Conservation (phyloP, 2,888 invertebrate genomes). For the Eudasyphora cyanicolor region DNA sequence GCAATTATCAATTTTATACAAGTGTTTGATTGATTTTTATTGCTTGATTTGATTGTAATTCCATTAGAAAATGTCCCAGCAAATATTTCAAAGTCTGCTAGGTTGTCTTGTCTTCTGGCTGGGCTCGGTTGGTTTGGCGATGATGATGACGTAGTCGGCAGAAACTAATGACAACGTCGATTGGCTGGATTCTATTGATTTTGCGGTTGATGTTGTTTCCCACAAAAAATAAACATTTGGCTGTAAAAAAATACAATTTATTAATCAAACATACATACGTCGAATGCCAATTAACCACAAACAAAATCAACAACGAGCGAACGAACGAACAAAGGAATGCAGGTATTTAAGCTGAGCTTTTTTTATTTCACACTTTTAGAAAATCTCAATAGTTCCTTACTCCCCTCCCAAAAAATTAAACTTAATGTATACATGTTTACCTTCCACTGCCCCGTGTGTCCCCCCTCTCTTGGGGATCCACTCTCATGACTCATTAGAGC, state of each 20-base stretch:
- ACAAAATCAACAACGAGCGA: neutral
- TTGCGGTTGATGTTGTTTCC: no score
- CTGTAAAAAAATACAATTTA: constrained; percentile 1
- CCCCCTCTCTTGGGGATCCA: neutral
- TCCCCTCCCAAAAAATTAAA: no score
- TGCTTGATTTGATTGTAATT: constrained; percentile 63
- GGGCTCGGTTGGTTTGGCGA: neutral
- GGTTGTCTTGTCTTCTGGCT: neutral
- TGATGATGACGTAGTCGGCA: constrained; percentile 10
- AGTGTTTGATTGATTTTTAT: constrained; percentile 65
- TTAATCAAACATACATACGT: neutral
- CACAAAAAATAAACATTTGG: neutral
- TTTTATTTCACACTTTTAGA: neutral
- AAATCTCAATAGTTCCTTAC: no score
- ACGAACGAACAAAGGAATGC: neutral
- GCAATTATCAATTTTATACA: constrained; percentile 60
- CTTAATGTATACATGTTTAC: no score
- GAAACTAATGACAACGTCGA: no score
- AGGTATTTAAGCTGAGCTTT: no score
- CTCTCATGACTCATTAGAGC: neutral
- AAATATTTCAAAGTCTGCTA: constrained; percentile 34
- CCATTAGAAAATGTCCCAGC: constrained; percentile 53
- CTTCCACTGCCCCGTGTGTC: neutral
- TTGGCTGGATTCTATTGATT: constrained; percentile 18
- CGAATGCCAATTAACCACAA: neutral